phyloP scores from a whole-genome alignment of 2,888 invertebrate species.

The Drymonia ruficornis region DNA sequence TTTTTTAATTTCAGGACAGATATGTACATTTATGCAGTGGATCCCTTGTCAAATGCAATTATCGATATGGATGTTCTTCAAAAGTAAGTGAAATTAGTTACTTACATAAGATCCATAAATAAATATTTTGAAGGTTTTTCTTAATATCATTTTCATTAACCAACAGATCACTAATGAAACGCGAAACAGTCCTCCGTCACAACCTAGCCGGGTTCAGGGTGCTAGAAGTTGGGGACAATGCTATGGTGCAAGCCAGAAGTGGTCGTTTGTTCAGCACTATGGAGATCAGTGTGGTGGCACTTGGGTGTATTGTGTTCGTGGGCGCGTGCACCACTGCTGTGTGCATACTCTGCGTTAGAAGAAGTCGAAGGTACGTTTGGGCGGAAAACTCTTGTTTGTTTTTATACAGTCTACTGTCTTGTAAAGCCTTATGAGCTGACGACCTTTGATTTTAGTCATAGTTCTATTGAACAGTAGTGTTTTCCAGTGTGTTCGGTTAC shows the following conservation, averaged over 20 bases:
- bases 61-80: constrained; percentile 92
- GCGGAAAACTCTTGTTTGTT: neutral
- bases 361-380: constrained; percentile 81
- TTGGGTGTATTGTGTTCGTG: constrained; percentile 92
- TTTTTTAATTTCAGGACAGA: constrained; percentile 87
- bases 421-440: too few species aligned
- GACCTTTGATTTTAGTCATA: too few species aligned
- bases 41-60: constrained; percentile 91
- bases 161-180: constrained; percentile 85
- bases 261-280: constrained; percentile 85
- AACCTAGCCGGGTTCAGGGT: constrained; percentile 88
- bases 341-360: constrained; percentile 89
- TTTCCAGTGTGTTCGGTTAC: too few species aligned
- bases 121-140: too few species aligned
- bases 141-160: too few species aligned
- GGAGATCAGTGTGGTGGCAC: constrained; percentile 91
- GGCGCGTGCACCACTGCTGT: constrained; percentile 92
- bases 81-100: constrained; percentile 82
- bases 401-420: too few species aligned
- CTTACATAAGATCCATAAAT: neutral
- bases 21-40: constrained; percentile 93
- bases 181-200: constrained; percentile 86
- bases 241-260: constrained; percentile 67
- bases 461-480: too few species aligned
- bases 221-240: constrained; percentile 85